Conservation (phyloP, 2,888 invertebrate genomes). For the Drosophila hawaiiensis region DNA sequence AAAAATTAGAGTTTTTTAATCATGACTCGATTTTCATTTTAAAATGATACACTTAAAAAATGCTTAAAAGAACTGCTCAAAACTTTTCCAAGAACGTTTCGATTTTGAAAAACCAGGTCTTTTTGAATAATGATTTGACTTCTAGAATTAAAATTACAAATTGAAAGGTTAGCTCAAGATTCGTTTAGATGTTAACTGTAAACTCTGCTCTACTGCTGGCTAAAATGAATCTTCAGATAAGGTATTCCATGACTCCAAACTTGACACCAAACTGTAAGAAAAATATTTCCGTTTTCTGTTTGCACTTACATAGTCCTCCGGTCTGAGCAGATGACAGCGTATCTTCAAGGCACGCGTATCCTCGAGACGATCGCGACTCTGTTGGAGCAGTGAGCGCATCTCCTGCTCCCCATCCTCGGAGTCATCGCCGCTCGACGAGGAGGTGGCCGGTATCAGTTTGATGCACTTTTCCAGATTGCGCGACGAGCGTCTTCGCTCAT, state of each 20-base stretch:
- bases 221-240: too few species aligned
- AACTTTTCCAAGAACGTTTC: neutral
- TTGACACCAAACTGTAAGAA: neutral
- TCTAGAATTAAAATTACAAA: neutral
- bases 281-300: too few species aligned
- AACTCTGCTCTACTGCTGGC: too few species aligned
- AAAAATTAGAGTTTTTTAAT: neutral
- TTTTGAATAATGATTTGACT: neutral
- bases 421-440: slow-evolving; percentile 84
- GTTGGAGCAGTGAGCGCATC: slow-evolving; percentile 83
- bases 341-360: slow-evolving; percentile 85
- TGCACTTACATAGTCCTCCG: slow-evolving; percentile 85
- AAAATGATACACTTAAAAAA: neutral
- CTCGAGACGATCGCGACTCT: slow-evolving; percentile 84
- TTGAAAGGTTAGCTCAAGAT: neutral
- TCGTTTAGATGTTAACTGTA: neutral
- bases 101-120: neutral
- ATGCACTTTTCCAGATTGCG: slow-evolving; percentile 85
- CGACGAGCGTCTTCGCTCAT: slow-evolving; percentile 84
- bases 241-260: neutral
- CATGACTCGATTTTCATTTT: neutral
- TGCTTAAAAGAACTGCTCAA: neutral
- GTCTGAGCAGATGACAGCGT: slow-evolving; percentile 84
- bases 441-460: slow-evolving; percentile 83
- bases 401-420: slow-evolving; percentile 84